Base-by-base conservation (phyloP, 2,888 invertebrate species). In the Bombylius discolor region DNA sequence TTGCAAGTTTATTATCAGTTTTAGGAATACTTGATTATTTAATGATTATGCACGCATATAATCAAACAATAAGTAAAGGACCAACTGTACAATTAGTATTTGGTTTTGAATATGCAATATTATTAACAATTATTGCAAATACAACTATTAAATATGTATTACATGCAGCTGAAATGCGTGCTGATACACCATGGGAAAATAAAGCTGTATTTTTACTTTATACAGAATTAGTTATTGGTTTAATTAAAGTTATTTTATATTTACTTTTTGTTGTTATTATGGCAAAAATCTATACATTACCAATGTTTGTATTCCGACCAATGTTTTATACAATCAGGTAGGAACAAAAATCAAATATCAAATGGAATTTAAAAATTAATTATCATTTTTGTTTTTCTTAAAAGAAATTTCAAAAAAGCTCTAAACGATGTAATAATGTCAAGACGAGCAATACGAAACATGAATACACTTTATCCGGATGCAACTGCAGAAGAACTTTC, bases 271-370 rank as follows among this genome's bases (percentile, higher is more conserved):
- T 97, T 60, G 83, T 87, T 13, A 89, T 98, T 58, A 98, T 99
- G 98, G 89, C 98, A 45, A 84, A 89, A 69, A 89, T 98, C 58
- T 98, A 97, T 75, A 97, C 98, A 0, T 79, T 99, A 69, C 99
- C 99, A 36, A 78, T 99, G 66, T 99, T 99, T 77, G 96, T 97
- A 45, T 92, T 99, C 75, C 81, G 99, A 62, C 99, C 99, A 5
- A 97, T 99, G 93, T 99, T 99, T 77, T 89, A 97, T 69, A 94
- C 98, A n/a, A 86, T 98, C 79, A 84, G 90, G 85, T 87, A 68
- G 75, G 77, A 53, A 45, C 34, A 8, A 36, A 36, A 36, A 36
- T 4, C 7, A 36, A 7, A 36, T 7, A 36, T 36, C 8, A 7
- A 36, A 36, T 36, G n/a, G 12, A 2, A 9, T 7, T 39, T 9